These are phyloP conservation scores for Gasterosteus aculeatus DNA, from an alignment of 2,113 vertebrate species.

Conservation along the genomic window DNA sequence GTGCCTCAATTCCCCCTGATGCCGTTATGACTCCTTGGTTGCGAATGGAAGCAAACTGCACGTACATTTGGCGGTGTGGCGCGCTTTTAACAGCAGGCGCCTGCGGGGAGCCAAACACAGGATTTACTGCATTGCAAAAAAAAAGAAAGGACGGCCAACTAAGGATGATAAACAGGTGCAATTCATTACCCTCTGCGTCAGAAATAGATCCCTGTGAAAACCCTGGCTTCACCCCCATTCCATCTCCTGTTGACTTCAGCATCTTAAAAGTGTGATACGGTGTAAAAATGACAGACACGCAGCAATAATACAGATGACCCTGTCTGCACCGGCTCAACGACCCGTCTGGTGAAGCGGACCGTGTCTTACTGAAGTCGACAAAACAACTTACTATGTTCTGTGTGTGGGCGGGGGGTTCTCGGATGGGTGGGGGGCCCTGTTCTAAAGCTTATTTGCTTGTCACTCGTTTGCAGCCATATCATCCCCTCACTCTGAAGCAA, in stretches of 20 bases:
- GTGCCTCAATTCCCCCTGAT: conserved; percentile 11
- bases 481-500: conserved; percentile 59
- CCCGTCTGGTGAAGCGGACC: conserved; percentile 70
- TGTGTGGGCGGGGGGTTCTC: conserved; percentile 17
- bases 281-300: conserved; percentile 53
- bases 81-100: conserved; percentile 35
- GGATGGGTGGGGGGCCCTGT: conserved; percentile 31
- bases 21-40: conserved; percentile 36
- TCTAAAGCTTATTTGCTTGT: conserved; percentile 72
- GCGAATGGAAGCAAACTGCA: conserved; percentile 49
- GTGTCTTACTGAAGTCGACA: conserved; percentile 72
- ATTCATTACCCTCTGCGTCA: conserved; percentile 65
- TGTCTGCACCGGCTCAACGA: conserved; percentile 61
- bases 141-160: conserved; percentile 64
- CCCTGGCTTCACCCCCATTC: conserved; percentile 12
- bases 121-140: conserved; percentile 67
- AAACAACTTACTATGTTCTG: conserved; percentile 59
- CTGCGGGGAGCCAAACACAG: conserved; percentile 63
- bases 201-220: conserved; percentile 66
- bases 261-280: conserved; percentile 35
- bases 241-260: conserved; percentile 35
- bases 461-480: conserved; percentile 71
- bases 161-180: conserved; percentile 73
- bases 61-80: conserved; percentile 30
- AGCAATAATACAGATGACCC: conserved; percentile 67